phyloP scores from a whole-genome alignment of 2,113 vertebrate species.

The Martes martes region DNA sequence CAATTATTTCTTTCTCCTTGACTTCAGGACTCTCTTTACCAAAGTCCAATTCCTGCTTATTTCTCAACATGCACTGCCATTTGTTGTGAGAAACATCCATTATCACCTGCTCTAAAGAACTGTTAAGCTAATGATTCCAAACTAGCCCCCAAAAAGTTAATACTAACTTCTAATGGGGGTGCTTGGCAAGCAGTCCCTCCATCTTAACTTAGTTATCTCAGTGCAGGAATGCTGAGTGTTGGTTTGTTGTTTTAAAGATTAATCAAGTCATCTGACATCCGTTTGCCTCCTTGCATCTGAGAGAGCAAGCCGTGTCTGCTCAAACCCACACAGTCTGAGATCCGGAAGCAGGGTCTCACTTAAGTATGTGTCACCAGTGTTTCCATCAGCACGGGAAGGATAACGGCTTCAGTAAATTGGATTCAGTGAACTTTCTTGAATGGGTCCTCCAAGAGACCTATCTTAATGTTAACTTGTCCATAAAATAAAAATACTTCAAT shows the following conservation, averaged over 20 bases:
- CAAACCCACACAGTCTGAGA: background rate
- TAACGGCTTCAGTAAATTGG: background rate
- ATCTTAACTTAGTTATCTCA: background rate
- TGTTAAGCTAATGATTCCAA: background rate
- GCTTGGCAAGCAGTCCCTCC: background rate
- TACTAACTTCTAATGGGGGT: background rate
- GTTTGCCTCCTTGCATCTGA: background rate
- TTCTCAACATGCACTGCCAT: background rate
- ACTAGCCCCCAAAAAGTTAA: background rate
- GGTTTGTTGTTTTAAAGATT: background rate
- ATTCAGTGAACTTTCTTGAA: background rate
- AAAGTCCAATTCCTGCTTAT: background rate
- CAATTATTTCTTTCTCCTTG: background rate
- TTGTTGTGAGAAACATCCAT: background rate
- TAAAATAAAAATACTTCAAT: background rate
- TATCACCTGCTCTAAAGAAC: background rate
- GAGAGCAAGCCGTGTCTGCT: background rate
- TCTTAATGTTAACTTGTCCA: background rate
- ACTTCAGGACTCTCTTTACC: background rate
- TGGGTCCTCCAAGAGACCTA: background rate
- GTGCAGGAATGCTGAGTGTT: background rate
- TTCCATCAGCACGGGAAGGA: background rate
- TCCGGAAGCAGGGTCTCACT: background rate
- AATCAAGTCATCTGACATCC: background rate
- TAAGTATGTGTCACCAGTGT: background rate